Percentiles rank a stretch among this genome's conserved stretches.
These are phyloP conservation scores for Dioctria linearis DNA, from an alignment of 2,888 invertebrate species.

Conservation along the genomic window DNA sequence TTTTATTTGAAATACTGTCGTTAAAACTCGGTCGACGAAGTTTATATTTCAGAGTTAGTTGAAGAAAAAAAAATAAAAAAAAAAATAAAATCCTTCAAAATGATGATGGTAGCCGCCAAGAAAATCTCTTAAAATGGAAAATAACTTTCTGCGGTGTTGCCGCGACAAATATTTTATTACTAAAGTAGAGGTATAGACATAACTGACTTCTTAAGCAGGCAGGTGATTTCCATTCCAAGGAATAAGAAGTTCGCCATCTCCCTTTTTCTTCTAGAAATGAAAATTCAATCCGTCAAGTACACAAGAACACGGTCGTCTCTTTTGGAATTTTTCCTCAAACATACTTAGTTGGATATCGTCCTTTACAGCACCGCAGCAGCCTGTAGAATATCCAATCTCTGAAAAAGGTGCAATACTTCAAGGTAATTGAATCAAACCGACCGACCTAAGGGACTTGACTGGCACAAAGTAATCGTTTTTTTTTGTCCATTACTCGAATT, in stretches of 20 bases:
- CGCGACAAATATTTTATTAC: conserved; percentile 14
- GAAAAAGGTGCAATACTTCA: conserved; percentile 40
- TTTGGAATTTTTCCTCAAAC: conserved; percentile 32
- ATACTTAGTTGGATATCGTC: neutral
- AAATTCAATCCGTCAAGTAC: conserved; percentile 49
- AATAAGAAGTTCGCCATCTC: neutral
- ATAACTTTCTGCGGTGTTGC: conserved; percentile 26
- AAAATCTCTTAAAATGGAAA: neutral
- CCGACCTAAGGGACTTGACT: conserved; percentile 38
- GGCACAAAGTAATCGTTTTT: neutral
- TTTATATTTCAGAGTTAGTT: neutral
- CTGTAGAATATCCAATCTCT: conserved; percentile 7
- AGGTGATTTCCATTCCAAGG: too few relatives aligned
- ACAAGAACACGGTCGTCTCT: conserved; percentile 9
- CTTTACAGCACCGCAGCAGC: neutral
- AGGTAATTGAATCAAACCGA: conserved; percentile 45
- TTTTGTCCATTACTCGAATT: conserved; percentile 40
- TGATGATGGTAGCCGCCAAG: neutral
- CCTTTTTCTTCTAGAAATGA: conserved; percentile 4
- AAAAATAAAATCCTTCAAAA: neutral
- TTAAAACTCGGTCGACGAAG: neutral
- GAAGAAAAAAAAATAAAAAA: too few relatives aligned
- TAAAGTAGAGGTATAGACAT: too few relatives aligned
- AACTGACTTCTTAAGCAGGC: too few relatives aligned
- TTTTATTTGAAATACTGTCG: conserved; percentile 32